Percentiles rank a stretch among this genome's conserved stretches.
Evolutionary conservation across 2,113 vertebrate species (phyloP).

Genomic region (Misgurnus anguillicaudatus): DNA sequence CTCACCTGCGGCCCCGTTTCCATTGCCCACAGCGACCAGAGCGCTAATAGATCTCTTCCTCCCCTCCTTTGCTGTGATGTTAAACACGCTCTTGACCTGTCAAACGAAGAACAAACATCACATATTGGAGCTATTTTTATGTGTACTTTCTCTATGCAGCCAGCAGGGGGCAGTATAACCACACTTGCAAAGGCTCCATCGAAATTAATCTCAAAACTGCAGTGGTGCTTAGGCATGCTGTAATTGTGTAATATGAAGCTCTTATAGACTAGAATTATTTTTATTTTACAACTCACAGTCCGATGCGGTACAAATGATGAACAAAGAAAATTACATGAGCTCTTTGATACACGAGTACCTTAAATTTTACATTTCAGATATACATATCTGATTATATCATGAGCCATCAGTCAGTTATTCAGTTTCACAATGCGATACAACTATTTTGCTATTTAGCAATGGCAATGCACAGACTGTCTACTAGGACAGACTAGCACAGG

Average conservation of each 20-base stretch:
- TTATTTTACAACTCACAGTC: background rate
- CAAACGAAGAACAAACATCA: conserved; percentile 43
- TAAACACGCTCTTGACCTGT: conserved; percentile 92
- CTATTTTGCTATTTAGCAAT: no score
- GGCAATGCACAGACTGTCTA: no score
- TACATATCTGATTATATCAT: background rate
- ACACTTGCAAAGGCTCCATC: background rate
- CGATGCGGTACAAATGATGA: no score
- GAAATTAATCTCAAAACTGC: conserved; percentile 4
- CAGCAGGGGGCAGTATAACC: conserved; percentile 79
- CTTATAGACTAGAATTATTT: conserved; percentile 4
- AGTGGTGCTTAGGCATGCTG: background rate
- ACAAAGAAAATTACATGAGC: background rate
- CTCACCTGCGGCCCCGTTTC: conserved; percentile 88
- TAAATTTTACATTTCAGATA: background rate
- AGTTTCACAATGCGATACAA: background rate
- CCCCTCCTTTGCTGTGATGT: conserved; percentile 95
- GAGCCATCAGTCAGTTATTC: background rate
- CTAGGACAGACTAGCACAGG: no score
- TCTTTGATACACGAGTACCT: background rate
- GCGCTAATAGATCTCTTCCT: conserved; percentile 86
- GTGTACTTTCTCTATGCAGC: conserved; percentile 25
- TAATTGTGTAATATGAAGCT: conserved; percentile 2
- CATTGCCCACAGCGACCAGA: conserved; percentile 89
- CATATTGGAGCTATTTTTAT: background rate